phyloP scores from a whole-genome alignment of 2,888 invertebrate species.

The Macaria liturata region DNA sequence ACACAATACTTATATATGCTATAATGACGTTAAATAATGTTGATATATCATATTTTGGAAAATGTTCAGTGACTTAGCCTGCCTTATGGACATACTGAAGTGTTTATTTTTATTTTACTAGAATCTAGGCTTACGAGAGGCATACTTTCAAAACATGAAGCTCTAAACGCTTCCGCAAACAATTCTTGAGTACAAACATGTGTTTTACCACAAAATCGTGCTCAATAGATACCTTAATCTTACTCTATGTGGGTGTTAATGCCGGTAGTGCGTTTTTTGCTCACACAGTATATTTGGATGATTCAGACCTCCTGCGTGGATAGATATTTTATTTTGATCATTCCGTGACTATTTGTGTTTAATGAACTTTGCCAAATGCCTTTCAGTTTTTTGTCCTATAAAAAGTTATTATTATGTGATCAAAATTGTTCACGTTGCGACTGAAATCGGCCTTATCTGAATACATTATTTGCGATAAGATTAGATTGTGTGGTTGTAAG shows the following conservation, averaged over 20 bases:
- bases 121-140: too few relatives aligned
- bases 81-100: too few relatives aligned
- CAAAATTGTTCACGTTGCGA: slow-evolving; percentile 24
- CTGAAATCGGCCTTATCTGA: slow-evolving; percentile 16
- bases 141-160: slow-evolving; percentile 21
- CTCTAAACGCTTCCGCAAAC: slow-evolving; percentile 49
- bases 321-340: slow-evolving; percentile 39
- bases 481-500: slow-evolving; percentile 18
- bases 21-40: too few relatives aligned
- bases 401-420: slow-evolving; percentile 33
- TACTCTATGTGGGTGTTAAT: slow-evolving; percentile 66
- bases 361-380: slow-evolving; percentile 27
- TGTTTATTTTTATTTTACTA: too few relatives aligned
- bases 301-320: slow-evolving; percentile 72
- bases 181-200: slow-evolving; percentile 35
- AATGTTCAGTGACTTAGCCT: too few relatives aligned
- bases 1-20: too few relatives aligned
- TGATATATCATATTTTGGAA: too few relatives aligned
- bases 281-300: slow-evolving; percentile 58
- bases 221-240: slow-evolving; percentile 54
- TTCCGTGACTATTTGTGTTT: slow-evolving; percentile 27
- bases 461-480: slow-evolving; percentile 14
- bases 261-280: slow-evolving; percentile 50
- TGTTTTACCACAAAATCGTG: slow-evolving; percentile 46
- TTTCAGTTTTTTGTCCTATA: slow-evolving; percentile 20